Evolutionary conservation across 1,140 invertebrate species (phyloP), one percentile per base, ranked within the genome.

Genomic region (Temnothorax nylanderi): DNA sequence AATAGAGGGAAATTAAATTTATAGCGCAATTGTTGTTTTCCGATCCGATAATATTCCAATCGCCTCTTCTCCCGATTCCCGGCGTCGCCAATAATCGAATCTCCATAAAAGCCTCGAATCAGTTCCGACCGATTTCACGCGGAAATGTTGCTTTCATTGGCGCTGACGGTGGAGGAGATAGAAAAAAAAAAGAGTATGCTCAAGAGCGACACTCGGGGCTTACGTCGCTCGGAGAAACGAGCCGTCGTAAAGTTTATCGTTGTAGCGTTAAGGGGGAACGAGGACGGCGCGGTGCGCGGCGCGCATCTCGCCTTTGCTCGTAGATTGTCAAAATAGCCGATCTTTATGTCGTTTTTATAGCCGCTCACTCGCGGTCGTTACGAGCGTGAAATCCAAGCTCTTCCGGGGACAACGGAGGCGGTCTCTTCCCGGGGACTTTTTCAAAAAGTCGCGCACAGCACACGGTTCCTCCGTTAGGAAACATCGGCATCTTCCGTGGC

Each of bases 301-400:
- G 72, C 44, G 64, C 37, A n/a, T 71, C 81, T 80, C 87, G 88
- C 85, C 74, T 85, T 87, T 65, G 37, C 62, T 74, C 26, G 56
- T 74, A 92, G 92, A 94, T 94, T 94, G 94, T 95, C 94, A 94
- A 95, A 95, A 94, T 94, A 95, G 94, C 94, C 92, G 92, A 94
- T 95, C 94, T 94, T 94, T 94, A 94, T 91, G 94, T 92, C 90
- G 90, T 85, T 94, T 95, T 95, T 95, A 94, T 93, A 93, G 89
- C 91, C 93, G 90, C 90, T 92, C 92, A 92, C 89, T 92, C 89
- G 90, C 75, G 90, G 87, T 90, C 87, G 90, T 94, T 93, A 92
- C 91, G 93, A 92, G 91, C 93, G 92, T 93, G 91, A 93, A 93
- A 93, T 93, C 91, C 89, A 89, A 92, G 85, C 92, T 92, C 91